A percentile compares a stretch with the other conserved stretches of the same genome.
phyloP scores from a whole-genome alignment of 2,797 vertebrate genomes.

The Erethizon dorsatum region DNA sequence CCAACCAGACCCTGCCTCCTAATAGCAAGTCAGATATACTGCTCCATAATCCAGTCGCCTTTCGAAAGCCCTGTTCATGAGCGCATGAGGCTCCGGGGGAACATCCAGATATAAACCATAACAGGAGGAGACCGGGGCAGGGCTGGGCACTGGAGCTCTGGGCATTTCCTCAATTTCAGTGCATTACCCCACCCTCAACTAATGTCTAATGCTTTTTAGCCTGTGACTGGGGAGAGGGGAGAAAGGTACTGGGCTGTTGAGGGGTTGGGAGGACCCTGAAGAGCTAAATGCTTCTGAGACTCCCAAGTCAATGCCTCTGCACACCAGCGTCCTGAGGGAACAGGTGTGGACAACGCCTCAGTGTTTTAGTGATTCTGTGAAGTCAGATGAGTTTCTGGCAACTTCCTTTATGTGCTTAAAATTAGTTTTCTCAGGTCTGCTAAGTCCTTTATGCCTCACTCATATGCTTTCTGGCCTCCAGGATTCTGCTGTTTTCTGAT shows the following conservation, averaged over 20 bases:
- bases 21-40: not conserved
- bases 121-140: not conserved
- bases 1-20: not conserved
- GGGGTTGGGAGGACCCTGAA: not conserved
- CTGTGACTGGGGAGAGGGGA: not conserved
- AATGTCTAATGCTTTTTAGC: not conserved
- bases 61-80: not conserved
- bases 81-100: accelerated
- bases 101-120: not conserved
- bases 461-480: not conserved
- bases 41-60: not conserved
- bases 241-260: not conserved
- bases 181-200: not conserved
- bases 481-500: not conserved
- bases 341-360: not conserved
- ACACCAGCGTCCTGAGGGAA: not conserved
- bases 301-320: not conserved
- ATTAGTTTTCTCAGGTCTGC: not conserved
- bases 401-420: not conserved
- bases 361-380: not conserved
- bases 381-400: not conserved
- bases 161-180: not conserved
- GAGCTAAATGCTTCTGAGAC: not conserved
- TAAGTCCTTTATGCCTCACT: not conserved
- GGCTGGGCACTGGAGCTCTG: not conserved